phyloP scores from a whole-genome alignment of 2,113 vertebrate species.

The Noturus placidus region DNA sequence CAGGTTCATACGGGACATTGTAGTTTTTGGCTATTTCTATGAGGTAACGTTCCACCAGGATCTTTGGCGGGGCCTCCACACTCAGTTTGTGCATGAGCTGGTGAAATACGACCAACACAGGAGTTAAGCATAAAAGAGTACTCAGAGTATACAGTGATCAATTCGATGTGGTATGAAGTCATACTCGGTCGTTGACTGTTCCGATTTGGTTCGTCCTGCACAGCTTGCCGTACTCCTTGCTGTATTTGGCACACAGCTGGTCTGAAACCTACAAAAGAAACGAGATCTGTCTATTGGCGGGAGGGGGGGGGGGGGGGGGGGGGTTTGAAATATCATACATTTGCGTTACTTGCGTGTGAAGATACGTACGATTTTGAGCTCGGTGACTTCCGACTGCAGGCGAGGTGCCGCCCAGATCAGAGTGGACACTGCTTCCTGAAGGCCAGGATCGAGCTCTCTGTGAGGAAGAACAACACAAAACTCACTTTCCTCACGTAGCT shows the following conservation, averaged over 20 bases:
- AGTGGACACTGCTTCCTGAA: constrained; percentile 94
- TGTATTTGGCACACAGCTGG: constrained; percentile 97
- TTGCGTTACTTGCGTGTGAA: not conserved
- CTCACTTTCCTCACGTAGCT: not conserved
- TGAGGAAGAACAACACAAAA: not conserved
- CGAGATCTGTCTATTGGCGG: not conserved
- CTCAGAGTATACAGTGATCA: not conserved
- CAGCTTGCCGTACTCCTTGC: constrained; percentile 97
- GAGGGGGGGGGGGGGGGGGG: too few relatives aligned
- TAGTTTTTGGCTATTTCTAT: constrained; percentile 99
- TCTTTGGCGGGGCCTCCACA: constrained; percentile 94
- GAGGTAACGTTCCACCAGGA: constrained; percentile 94
- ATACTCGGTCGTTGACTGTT: constrained; percentile 95
- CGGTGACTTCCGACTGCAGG: constrained; percentile 88
- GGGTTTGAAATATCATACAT: not conserved
- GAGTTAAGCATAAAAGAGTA: not conserved
- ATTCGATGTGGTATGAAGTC: not conserved
- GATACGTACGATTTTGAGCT: constrained; percentile 89
- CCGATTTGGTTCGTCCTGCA: constrained; percentile 98
- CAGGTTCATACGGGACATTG: constrained; percentile 93
- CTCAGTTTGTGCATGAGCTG: constrained; percentile 97
- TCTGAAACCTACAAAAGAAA: constrained; percentile 83
- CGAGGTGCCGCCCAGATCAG: constrained; percentile 96
- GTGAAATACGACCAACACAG: constrained; percentile 23
- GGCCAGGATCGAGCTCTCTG: constrained; percentile 92